Evolutionary conservation across 2,888 invertebrate species (phyloP).

Genomic region (Cantharis lateralis): DNA sequence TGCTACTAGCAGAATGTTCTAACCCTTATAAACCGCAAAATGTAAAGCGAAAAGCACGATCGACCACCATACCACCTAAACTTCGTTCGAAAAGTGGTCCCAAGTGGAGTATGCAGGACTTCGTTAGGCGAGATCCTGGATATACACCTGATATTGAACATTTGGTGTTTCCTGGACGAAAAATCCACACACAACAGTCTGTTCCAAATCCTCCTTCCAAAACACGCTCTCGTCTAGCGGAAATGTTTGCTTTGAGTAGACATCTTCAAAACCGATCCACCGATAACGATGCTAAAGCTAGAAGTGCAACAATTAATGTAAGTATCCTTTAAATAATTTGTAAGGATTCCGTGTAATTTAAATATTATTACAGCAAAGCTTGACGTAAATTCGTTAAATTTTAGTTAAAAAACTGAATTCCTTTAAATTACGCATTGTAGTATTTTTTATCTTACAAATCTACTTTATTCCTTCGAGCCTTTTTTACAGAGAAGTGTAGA

Average conservation of each 20-base stretch:
- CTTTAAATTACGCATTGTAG: not conserved
- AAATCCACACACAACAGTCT: conserved; percentile 54
- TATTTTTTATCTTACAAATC: not conserved
- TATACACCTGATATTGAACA: conserved; percentile 64
- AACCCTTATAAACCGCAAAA: conserved; percentile 52
- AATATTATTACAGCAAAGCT: no score
- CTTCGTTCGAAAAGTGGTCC: conserved; percentile 32
- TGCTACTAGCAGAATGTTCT: conserved; percentile 58
- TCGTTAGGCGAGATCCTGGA: conserved; percentile 58
- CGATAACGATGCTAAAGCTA: conserved; percentile 48
- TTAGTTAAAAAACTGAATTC: not conserved
- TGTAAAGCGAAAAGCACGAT: conserved; percentile 48
- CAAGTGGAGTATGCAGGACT: conserved; percentile 53
- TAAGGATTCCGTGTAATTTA: not conserved
- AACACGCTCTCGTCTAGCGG: conserved; percentile 58
- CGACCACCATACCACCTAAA: conserved; percentile 23
- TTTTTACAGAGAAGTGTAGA: conserved; percentile 52
- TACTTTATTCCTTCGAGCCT: not conserved
- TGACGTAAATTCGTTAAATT: no score
- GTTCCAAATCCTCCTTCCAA: conserved; percentile 46
- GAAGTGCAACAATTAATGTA: conserved; percentile 46
- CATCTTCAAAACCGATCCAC: conserved; percentile 54
- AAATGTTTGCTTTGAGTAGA: conserved; percentile 59
- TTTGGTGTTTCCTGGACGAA: conserved; percentile 60
- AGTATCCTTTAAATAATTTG: conserved; percentile 33